phyloP scores from a whole-genome alignment of 2,113 vertebrate species.

The Triplophysa siluroides region DNA sequence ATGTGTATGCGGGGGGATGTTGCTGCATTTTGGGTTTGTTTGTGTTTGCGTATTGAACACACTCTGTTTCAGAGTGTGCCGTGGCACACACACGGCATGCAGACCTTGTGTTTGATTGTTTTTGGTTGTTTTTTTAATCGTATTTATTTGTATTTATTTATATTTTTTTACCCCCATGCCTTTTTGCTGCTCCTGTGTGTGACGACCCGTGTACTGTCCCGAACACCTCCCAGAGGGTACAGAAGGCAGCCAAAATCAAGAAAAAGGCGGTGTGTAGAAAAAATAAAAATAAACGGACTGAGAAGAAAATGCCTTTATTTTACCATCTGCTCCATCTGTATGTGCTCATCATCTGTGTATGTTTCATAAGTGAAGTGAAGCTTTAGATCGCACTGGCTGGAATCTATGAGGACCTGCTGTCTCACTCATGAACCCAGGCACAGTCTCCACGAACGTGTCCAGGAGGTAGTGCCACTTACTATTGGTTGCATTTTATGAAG shows the following conservation, averaged over 20 bases:
- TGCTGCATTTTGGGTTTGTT: conserved; percentile 64
- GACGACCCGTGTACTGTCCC: conserved; percentile 67
- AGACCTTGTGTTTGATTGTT: conserved; percentile 52
- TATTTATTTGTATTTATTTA: conserved; percentile 33
- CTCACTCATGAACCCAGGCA: background rate
- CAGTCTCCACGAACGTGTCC: background rate
- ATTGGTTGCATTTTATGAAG: too few relatives aligned
- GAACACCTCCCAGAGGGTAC: conserved; percentile 90
- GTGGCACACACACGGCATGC: conserved; percentile 39
- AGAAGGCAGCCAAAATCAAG: conserved; percentile 99
- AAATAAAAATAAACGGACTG: conserved; percentile 33
- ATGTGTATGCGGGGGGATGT: conserved; percentile 60
- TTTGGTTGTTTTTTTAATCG: conserved; percentile 43
- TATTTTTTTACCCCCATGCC: conserved; percentile 61
- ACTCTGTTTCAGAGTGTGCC: too few relatives aligned
- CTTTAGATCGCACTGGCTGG: conserved; percentile 13
- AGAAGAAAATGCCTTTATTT: conserved; percentile 56
- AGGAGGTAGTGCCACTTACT: background rate
- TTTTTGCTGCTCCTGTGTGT: conserved; percentile 76
- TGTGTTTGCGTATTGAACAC: conserved; percentile 66
- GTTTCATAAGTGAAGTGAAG: background rate
- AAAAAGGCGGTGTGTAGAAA: conserved; percentile 98
- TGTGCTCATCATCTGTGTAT: conserved; percentile 33
- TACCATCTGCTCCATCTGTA: conserved; percentile 47
- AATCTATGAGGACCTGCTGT: background rate